phyloP scores from a whole-genome alignment of 2,888 invertebrate species.

The Caenorhabditis panamensis region DNA sequence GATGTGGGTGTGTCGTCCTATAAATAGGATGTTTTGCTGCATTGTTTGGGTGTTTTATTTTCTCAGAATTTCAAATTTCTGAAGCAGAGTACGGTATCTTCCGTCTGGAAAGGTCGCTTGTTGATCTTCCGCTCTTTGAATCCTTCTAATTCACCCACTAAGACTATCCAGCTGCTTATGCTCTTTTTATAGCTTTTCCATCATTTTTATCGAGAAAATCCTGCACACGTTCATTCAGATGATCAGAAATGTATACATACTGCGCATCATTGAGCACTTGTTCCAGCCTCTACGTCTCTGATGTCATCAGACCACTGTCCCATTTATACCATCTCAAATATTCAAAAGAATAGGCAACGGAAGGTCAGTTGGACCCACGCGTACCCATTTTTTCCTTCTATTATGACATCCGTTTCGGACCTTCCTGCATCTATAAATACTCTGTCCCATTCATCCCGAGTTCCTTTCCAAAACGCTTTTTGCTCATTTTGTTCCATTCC shows the following conservation, averaged over 20 bases:
- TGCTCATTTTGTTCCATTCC: constrained; percentile 13
- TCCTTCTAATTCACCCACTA: background rate
- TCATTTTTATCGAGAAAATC: background rate
- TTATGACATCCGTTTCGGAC: constrained; percentile 27
- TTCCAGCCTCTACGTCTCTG: background rate
- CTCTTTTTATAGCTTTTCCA: no score
- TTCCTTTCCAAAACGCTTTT: background rate
- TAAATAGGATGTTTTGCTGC: background rate
- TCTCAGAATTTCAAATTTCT: background rate
- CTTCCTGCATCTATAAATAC: constrained; percentile 28
- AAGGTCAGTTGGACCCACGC: background rate
- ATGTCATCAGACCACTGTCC: constrained; percentile 26
- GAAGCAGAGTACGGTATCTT: constrained; percentile 10
- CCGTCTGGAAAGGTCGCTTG: no score
- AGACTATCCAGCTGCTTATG: background rate
- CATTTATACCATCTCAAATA: constrained; percentile 31
- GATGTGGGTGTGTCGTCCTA: background rate
- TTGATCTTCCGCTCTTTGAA: constrained; percentile 10
- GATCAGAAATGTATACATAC: constrained; percentile 10
- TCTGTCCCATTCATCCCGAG: constrained; percentile 3
- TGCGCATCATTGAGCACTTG: constrained; percentile 40
- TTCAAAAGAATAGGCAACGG: constrained; percentile 4
- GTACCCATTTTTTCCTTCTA: background rate
- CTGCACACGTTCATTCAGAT: constrained; percentile 6
- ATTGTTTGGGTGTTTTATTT: background rate